Conservation (phyloP, 2,797 vertebrate species). For the Brachyrhaphis roseni region DNA sequence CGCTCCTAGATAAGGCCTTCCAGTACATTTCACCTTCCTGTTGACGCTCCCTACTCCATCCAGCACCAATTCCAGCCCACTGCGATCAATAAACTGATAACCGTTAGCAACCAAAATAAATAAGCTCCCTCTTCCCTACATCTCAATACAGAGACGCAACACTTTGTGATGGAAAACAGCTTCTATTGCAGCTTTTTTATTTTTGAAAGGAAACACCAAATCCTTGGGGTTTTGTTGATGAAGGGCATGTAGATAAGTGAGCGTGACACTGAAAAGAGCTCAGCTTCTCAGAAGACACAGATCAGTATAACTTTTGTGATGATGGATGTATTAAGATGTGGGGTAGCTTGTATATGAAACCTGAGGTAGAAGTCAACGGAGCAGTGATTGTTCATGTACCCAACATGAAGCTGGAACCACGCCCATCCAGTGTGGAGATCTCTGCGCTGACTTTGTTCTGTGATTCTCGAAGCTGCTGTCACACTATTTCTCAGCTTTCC, state of each 20-base stretch:
- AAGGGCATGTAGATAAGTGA: slow-evolving; percentile 15
- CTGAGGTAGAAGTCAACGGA: background rate
- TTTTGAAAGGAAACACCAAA: background rate
- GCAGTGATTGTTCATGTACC: background rate
- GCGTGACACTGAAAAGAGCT: background rate
- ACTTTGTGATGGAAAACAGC: slow-evolving; percentile 10
- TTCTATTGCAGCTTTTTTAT: background rate
- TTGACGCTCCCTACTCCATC: slow-evolving; percentile 43
- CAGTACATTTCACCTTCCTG: slow-evolving; percentile 72
- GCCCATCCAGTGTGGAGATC: slow-evolving; percentile 52
- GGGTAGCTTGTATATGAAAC: background rate
- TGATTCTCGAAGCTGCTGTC: background rate
- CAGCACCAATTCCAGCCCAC: slow-evolving; percentile 47
- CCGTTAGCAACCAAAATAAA: slow-evolving; percentile 40
- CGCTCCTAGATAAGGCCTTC: slow-evolving; percentile 81
- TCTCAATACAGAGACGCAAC: slow-evolving; percentile 11
- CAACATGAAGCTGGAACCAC: slow-evolving; percentile 31
- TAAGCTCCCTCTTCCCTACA: slow-evolving; percentile 36
- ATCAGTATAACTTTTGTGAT: slow-evolving; percentile 28
- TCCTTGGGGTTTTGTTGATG: background rate
- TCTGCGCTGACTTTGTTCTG: background rate
- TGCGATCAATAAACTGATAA: slow-evolving; percentile 67
- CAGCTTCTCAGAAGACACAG: slow-evolving; percentile 18
- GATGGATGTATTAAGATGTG: slow-evolving; percentile 6
- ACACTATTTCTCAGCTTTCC: background rate